Percentiles rank a stretch among this genome's conserved stretches.
These are phyloP conservation scores for Jordanella pulchra DNA, from an alignment of 2,797 vertebrate species.

Conservation along the genomic window DNA sequence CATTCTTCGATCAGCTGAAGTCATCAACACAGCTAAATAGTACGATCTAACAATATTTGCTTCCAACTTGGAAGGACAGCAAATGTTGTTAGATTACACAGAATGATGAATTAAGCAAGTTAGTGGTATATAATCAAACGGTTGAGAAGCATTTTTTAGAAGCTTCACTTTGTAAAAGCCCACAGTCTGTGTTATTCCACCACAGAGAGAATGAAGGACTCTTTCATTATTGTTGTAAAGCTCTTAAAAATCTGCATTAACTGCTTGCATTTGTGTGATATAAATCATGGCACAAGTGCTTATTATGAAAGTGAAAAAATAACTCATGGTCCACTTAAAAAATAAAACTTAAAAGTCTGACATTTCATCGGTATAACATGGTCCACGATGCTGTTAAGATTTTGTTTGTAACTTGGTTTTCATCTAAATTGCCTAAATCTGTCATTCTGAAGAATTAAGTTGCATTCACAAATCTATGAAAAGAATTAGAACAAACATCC, in stretches of 20 bases:
- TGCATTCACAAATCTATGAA: neutral
- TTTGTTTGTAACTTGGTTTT: neutral
- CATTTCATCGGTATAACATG: neutral
- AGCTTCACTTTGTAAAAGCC: no score
- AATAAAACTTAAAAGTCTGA: neutral
- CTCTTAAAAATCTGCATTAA: neutral
- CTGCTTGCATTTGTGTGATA: neutral
- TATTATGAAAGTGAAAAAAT: neutral
- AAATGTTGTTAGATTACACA: neutral
- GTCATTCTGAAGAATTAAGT: neutral
- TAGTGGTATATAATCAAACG: neutral
- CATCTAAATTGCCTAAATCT: neutral
- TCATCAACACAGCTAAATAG: neutral
- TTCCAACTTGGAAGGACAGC: neutral
- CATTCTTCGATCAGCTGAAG: neutral
- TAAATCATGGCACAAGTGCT: neutral
- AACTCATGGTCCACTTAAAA: neutral
- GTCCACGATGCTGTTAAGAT: neutral
- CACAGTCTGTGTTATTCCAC: neutral
- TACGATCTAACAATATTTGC: neutral
- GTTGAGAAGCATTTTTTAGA: no score
- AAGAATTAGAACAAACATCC: neutral
- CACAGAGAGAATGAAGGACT: neutral
- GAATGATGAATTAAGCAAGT: neutral
- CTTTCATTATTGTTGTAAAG: neutral